Base-by-base conservation (phyloP, 2,113 vertebrate genomes). In the Leucopsar rothschildi region DNA sequence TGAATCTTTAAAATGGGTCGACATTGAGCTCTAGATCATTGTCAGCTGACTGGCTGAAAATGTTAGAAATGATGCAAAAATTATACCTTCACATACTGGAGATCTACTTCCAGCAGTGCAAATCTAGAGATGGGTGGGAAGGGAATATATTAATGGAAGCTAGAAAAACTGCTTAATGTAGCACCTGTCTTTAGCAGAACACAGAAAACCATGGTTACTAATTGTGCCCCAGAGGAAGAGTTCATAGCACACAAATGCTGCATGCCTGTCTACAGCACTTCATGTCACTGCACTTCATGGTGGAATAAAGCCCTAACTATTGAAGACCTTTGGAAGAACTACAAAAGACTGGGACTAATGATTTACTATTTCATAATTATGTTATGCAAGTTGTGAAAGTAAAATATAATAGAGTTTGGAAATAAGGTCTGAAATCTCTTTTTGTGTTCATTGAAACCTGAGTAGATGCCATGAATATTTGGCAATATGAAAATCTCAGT, bases 171-270 rank as follows among this genome's bases (percentile, higher is more conserved):
- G 37, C n/a, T 76, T 85, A 37, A n/a, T 23, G 8, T 12, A 65
- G 45, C 37, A 45, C 1, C 20, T 15, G 5, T 15, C 16, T 65
- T 25, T 49, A 72, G 45, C 3, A 15, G 18, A 0, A 0, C 27
- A 7, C 15, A 70, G 69, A 56, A 60, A 52, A 12, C 15, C 5
- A 4, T 3, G 3, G 14, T 63, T 40, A 33, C 7, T 35, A 82
- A 2, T 7, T 44, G 7, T 50, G 1, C 16, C 16, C 23, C 4
- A 13, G 21, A 19, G 56, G 40, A 56, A 17, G 11, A 16, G 7
- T 27, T 78, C 15, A 10, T 5, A 50, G 40, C 11, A 35, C 5
- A 16, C 22, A 40, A 31, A 9, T 31, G 13, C 24, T 65, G 18
- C 4, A 0, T 59, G 31, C 6, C 31, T 73, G 14, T 49, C 16